phyloP scores from a whole-genome alignment of 2,888 invertebrate genomes.

The Agrotis clavis region DNA sequence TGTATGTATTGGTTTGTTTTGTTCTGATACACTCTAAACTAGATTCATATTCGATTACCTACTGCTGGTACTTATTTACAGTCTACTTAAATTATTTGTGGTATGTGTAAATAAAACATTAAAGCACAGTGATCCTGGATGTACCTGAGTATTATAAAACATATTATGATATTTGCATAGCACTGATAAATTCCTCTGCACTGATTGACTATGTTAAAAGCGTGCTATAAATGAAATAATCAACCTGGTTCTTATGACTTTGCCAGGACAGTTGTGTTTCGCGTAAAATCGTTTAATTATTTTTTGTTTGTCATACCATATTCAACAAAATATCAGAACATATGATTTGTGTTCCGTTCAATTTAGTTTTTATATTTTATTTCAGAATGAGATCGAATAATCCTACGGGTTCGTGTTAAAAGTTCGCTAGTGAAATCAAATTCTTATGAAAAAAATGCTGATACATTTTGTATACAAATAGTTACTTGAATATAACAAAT shows the following conservation, averaged over 20 bases:
- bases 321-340: constrained; percentile 24
- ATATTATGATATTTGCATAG: constrained; percentile 42
- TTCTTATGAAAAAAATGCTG: constrained; percentile 71
- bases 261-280: not conserved
- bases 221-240: not conserved
- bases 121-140: constrained; percentile 36
- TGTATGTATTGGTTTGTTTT: constrained; percentile 38
- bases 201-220: constrained; percentile 12
- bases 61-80: constrained; percentile 53
- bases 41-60: constrained; percentile 25
- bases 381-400: constrained; percentile 37
- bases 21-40: constrained; percentile 33
- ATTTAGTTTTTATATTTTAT: constrained; percentile 31
- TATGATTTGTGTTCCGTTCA: constrained; percentile 11
- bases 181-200: constrained; percentile 33
- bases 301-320: not conserved
- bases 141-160: constrained; percentile 52
- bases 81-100: constrained; percentile 53
- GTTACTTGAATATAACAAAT: constrained; percentile 56
- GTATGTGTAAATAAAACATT: constrained; percentile 29
- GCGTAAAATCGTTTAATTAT: constrained; percentile 12
- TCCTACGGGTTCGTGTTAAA: constrained; percentile 30
- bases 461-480: constrained; percentile 70
- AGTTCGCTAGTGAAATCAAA: constrained; percentile 53
- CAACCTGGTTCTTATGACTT: constrained; percentile 11